Evolutionary conservation across 2,113 vertebrate species (phyloP).

Genomic region (Rallus limicola): DNA sequence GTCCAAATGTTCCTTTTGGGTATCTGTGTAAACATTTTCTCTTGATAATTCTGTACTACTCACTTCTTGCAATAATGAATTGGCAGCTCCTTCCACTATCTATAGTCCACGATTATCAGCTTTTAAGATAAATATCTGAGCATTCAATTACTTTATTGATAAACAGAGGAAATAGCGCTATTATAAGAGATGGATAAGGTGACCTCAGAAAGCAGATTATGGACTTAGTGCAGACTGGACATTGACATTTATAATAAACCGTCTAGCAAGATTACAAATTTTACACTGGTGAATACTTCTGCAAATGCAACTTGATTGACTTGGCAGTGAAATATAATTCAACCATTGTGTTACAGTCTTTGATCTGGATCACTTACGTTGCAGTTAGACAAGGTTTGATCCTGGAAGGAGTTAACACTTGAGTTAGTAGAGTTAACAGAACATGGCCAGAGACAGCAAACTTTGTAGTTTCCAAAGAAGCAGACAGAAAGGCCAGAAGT

Average conservation of each 20-base stretch:
- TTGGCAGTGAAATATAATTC: background rate
- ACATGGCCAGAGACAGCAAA: background rate
- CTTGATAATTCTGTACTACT: background rate
- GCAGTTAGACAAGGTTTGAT: background rate
- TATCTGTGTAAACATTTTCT: background rate
- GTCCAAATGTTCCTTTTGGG: conserved; percentile 12
- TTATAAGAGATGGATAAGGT: background rate
- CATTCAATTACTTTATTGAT: background rate
- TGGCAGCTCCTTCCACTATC: background rate
- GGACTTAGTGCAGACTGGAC: background rate
- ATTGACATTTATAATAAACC: background rate
- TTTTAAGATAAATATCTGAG: background rate
- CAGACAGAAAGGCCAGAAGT: background rate
- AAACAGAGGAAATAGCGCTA: background rate
- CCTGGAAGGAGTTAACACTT: background rate
- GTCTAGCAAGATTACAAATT: background rate
- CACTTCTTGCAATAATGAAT: background rate
- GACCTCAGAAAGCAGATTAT: background rate
- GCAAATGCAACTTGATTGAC: background rate
- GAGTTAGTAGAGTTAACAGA: background rate
- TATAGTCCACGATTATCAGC: background rate
- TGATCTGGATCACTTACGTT: background rate
- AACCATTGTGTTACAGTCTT: background rate
- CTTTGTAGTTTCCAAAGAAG: background rate
- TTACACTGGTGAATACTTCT: background rate